Evolutionary conservation across 2,888 invertebrate genomes (phyloP), one percentile per base, ranked within the genome.

Genomic region (Sminthurides aquaticus): DNA sequence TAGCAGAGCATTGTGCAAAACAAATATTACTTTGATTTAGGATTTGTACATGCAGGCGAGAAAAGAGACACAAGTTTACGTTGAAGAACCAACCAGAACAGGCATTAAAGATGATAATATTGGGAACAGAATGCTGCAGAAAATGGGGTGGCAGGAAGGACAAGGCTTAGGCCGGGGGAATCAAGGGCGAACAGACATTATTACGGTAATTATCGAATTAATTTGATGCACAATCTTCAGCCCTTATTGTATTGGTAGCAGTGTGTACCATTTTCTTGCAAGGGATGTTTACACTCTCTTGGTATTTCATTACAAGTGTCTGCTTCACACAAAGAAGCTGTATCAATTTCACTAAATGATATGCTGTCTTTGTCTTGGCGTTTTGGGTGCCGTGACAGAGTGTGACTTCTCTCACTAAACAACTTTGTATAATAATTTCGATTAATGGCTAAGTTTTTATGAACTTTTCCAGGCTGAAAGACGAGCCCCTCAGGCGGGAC

Each of bases 121-220:
- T 66, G 99, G 98, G 5, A 97, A 90, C 77, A 89, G 92, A 77
- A 83, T 99, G 79, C 79, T 99, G 70, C 95, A 98, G 79, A 95
- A 94, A 80, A 99, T 99, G 99, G 99, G 99, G 2, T 99, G 99
- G 99, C 89, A 89, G 3, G 94, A 94, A 78, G 99, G 99, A 0
- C 88, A 91, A 81, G 99, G 99, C 0, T 81, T 99, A 25, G 98
- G 99, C 0, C 91, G 90, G 78, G 84, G 86, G 62, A 93, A 93
- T 77, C 97, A 98, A 79, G 97, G 94, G 18, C 83, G 93, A 75
- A 91, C 92, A 26, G 90, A 90, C 62, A 96, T 96, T 57, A 91
- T 97, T 70, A 91, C 94, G 83, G 91, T 90, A 67, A 80, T 80
- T 34, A n/a, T n/a, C n/a, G n/a, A n/a, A 20, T 5, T 57, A 5